Base-by-base conservation (phyloP, 2,888 invertebrate species). In the Desoria tigrina region DNA sequence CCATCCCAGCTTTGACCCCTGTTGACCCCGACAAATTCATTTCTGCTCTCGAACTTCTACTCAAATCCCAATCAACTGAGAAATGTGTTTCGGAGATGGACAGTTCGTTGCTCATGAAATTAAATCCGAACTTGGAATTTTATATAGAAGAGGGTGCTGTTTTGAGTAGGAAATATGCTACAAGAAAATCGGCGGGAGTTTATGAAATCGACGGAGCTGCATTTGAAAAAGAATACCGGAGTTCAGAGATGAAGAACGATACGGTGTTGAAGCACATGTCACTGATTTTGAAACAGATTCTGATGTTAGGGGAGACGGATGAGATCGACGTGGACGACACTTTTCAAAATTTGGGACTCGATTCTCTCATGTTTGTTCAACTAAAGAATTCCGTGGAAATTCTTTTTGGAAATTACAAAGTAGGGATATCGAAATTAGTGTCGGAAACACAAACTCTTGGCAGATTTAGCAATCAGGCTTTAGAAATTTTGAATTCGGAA, bases 41-140 rank as follows among this genome's bases (percentile, higher is more conserved):
- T 14, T 14, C 28, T 1, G 63, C 63, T 1, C 26, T 66, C 1
- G 63, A 66, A 23, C n/a, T 45, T 0, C 58, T 63, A 3, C 27
- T 66, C 50, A 59, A 54, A 14, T 23, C 50, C 16, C 53, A 63
- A 6, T 59, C 58, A 42, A 39, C 54, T 3, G 62, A 66, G 24
- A 37, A 49, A 21, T 51, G 55, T 11, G 59, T 55, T 1, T 24
- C 54, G 6, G 63, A 66, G 9, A 45, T 59, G 2, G 66, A 66
- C 28, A 51, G 62, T 37, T 26, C 28, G 18, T 49, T 49, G 11
- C 56, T 59, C 18, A 23, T 54, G 21, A 66, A 66, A 26, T 14
- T 42, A 2, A 42, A 28, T 4, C 18, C 28, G 2, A 16, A 9
- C 7, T 9, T 18, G 2, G 18, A 9, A 6, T 9, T n/a, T 16